Percentiles rank a stretch among this genome's conserved stretches.
Conservation (phyloP, 2,888 invertebrate species). For the Harpagoxenus sublaevis region DNA sequence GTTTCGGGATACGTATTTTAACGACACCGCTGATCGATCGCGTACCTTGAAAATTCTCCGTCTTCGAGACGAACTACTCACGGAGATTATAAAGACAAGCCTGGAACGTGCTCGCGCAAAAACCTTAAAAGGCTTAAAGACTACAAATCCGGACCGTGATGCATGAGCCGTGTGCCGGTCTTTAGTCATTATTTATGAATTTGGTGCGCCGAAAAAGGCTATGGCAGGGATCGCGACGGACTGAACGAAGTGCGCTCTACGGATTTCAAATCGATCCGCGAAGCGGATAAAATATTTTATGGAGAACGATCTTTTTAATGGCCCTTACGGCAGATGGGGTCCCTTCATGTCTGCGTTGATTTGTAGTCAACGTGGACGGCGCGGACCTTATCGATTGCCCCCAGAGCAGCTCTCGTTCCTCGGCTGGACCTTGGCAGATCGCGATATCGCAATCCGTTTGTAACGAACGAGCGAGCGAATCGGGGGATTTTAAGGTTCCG, state of each 20-base stretch:
- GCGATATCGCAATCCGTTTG: slow-evolving; percentile 65
- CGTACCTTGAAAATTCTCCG: slow-evolving; percentile 64
- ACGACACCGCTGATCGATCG: slow-evolving; percentile 66
- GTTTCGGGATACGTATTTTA: slow-evolving; percentile 64
- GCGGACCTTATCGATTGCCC: slow-evolving; percentile 75
- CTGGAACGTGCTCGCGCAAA: slow-evolving; percentile 74
- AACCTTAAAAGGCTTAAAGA: slow-evolving; percentile 84
- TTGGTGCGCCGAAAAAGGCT: slow-evolving; percentile 81
- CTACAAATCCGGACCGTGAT: slow-evolving; percentile 82
- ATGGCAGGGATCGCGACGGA: slow-evolving; percentile 55
- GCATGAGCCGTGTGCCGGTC: slow-evolving; percentile 73
- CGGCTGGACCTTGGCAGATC: slow-evolving; percentile 48
- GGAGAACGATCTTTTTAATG: slow-evolving; percentile 77
- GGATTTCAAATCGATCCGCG: slow-evolving; percentile 80
- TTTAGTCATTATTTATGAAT: slow-evolving; percentile 85
- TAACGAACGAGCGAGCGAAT: slow-evolving; percentile 19
- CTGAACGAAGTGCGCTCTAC: slow-evolving; percentile 64
- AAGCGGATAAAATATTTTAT: slow-evolving; percentile 83
- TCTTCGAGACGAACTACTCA: slow-evolving; percentile 44
- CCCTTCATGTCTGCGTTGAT: slow-evolving; percentile 71
- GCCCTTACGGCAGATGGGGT: slow-evolving; percentile 70
- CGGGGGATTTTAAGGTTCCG: slow-evolving; percentile 58
- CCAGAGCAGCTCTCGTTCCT: slow-evolving; percentile 18
- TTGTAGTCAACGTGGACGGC: slow-evolving; percentile 71
- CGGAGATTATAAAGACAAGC: slow-evolving; percentile 67